These are phyloP conservation scores for Globia sparganii DNA, from an alignment of 2,888 invertebrate species.

Conservation along the genomic window DNA sequence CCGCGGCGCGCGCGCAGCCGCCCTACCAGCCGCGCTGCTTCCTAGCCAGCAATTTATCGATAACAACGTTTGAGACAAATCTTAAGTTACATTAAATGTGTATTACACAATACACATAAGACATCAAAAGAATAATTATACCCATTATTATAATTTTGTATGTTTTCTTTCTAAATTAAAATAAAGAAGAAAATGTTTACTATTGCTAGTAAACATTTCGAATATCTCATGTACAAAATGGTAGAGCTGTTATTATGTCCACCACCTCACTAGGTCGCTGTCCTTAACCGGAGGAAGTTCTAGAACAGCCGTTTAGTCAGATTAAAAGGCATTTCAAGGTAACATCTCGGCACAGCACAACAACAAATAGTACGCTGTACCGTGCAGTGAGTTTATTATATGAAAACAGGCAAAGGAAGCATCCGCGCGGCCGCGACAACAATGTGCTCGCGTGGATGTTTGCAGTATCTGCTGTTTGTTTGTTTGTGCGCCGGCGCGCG, in stretches of 20 bases:
- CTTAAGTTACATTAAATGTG: slow-evolving; percentile 5
- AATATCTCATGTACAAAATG: background rate
- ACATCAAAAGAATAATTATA: background rate
- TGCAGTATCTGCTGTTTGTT: slow-evolving; percentile 73
- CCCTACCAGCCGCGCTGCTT: slow-evolving; percentile 68
- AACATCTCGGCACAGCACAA: slow-evolving; percentile 47
- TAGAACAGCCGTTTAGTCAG: slow-evolving; percentile 48
- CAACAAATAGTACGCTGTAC: slow-evolving; percentile 58
- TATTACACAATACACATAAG: background rate
- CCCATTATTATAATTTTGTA: background rate
- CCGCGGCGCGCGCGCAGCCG: slow-evolving; percentile 73
- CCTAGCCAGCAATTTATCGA: slow-evolving; percentile 36
- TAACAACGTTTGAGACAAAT: background rate
- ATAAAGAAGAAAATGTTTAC: background rate
- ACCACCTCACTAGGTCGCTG: slow-evolving; percentile 54
- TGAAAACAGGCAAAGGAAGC: slow-evolving; percentile 75
- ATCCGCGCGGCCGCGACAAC: slow-evolving; percentile 63
- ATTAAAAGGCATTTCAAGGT: slow-evolving; percentile 52
- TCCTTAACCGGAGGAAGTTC: slow-evolving; percentile 55
- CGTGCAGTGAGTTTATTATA: slow-evolving; percentile 53
- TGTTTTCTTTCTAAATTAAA: background rate
- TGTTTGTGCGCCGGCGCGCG: slow-evolving; percentile 74
- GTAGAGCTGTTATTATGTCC: background rate
- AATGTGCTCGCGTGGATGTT: slow-evolving; percentile 71
- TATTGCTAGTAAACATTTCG: background rate